Conservation (phyloP, 92 coral and sea anemone genomes). For the Zoanthus gigantus region DNA sequence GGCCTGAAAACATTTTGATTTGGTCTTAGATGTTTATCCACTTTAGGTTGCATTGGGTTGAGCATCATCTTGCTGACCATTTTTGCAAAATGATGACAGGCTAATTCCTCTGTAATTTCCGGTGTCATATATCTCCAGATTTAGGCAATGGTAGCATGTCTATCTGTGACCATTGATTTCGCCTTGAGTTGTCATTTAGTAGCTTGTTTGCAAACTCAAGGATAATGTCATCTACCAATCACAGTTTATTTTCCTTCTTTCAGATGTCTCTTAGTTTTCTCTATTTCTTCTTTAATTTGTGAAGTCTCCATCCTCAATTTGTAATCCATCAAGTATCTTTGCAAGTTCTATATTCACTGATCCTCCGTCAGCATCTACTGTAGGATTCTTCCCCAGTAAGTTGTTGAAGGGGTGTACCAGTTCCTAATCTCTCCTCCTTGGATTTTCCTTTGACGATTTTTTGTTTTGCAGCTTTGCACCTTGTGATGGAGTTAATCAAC, state of each 20-base stretch:
- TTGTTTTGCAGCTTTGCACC: not conserved
- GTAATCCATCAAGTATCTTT: not conserved
- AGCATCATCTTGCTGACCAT: conserved; percentile 38
- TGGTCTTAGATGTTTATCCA: conserved; percentile 21
- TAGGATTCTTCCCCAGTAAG: not conserved
- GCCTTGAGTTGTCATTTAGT: not conserved
- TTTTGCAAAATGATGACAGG: conserved; percentile 10
- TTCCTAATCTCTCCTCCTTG: not conserved
- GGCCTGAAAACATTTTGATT: conserved; percentile 55
- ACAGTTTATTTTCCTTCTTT: too few species aligned
- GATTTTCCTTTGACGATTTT: not conserved
- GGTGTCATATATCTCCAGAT: not conserved
- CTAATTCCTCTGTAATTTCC: not conserved
- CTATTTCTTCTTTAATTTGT: too few species aligned
- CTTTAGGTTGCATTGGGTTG: conserved; percentile 16
- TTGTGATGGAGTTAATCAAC: not conserved
- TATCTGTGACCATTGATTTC: not conserved
- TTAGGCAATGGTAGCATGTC: not conserved
- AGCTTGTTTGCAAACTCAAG: not conserved
- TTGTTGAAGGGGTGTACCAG: not conserved
- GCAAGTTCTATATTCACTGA: not conserved
- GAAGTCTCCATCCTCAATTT: too few species aligned
- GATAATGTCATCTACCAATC: not conserved
- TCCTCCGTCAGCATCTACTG: not conserved
- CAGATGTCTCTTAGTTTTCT: too few species aligned